Evolutionary conservation across 2,888 invertebrate genomes (phyloP), one percentile per base, ranked within the genome.

Genomic region (Eilema caniola): DNA sequence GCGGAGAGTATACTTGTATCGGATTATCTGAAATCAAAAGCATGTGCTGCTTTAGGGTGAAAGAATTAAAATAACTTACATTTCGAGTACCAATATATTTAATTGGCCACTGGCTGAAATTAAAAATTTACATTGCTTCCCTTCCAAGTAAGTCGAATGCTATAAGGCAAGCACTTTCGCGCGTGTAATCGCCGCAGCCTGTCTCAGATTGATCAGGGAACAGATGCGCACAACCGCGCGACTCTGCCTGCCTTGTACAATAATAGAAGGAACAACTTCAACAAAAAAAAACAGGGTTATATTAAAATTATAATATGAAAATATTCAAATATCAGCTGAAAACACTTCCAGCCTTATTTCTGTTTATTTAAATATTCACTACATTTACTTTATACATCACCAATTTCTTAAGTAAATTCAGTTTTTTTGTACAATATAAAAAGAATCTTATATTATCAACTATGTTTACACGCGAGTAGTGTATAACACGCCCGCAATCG

Each of bases 241-340:
- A 87, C 76, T 78, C 82, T 88, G 85, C 86, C 83, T 84, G 84
- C 86, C 91, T 89, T 89, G 89, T 92, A 94, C 93, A 94, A 90
- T 66, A 90, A 88, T 86, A 85, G 90, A 93, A 94, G 94, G 92
- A 94, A 93, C 90, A 94, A 92, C 87, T 90, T 93, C 88, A 94
- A 93, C 93, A 93, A 93, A 94, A 92, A 47, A 93, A 95, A 95
- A 95, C 93, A 93, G 90, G 93, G 93, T 95, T 95, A 95, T 94
- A 95, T 94, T 95, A 95, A 95, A 95, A 95, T 95, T 93, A 95
- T 94, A 95, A 95, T 95, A 95, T 95, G 95, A 95, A 95, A 95
- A 95, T 95, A 95, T 95, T 94, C 94, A 95, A 95, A 95, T 95
- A 95, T 93, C 86, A 89, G 90, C 95, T 88, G 94, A 93, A 94